Percentiles rank a stretch among this genome's conserved stretches.
Conservation (phyloP, 1,140 invertebrate species). For the Pseudomyrmex concolor region DNA sequence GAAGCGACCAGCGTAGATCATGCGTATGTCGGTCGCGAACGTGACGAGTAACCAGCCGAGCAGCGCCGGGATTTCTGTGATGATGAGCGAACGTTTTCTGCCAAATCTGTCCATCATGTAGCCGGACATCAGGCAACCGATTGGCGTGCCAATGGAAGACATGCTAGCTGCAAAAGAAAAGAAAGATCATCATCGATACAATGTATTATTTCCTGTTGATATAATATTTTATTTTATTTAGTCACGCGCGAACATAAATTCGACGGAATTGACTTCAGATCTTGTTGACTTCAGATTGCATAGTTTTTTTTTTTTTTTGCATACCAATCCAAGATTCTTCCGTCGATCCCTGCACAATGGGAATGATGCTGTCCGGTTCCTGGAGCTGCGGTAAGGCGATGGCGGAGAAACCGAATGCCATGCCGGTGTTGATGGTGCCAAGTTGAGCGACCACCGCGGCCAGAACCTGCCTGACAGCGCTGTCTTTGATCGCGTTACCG, state of each 20-base stretch:
- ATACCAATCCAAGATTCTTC: conserved; percentile 90
- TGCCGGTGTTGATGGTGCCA: conserved; percentile 90
- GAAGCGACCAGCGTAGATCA: conserved; percentile 88
- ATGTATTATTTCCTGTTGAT: background rate
- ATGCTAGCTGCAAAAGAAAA: conserved; percentile 87
- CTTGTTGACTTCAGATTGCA: background rate
- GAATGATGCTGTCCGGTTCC: conserved; percentile 85
- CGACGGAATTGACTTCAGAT: too few species aligned
- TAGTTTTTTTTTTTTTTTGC: conserved; percentile 84
- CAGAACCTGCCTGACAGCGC: conserved; percentile 86
- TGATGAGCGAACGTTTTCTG: conserved; percentile 87
- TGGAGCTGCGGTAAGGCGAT: conserved; percentile 89
- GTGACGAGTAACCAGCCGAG: conserved; percentile 89
- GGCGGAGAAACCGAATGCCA: conserved; percentile 91
- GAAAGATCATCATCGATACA: background rate
- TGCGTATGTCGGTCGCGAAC: conserved; percentile 85
- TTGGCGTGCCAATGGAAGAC: conserved; percentile 89
- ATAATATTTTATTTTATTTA: too few species aligned
- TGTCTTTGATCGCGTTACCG: conserved; percentile 82
- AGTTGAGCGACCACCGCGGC: conserved; percentile 88
- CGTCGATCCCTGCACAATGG: conserved; percentile 83
- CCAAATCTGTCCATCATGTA: conserved; percentile 90
- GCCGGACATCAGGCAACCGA: conserved; percentile 89
- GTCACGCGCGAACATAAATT: too few species aligned
- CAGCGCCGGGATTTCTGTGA: conserved; percentile 89